A percentile compares a stretch with the other conserved stretches of the same genome.
Evolutionary conservation across 2,888 invertebrate species (phyloP).

Genomic region (Ophion obscuratus): DNA sequence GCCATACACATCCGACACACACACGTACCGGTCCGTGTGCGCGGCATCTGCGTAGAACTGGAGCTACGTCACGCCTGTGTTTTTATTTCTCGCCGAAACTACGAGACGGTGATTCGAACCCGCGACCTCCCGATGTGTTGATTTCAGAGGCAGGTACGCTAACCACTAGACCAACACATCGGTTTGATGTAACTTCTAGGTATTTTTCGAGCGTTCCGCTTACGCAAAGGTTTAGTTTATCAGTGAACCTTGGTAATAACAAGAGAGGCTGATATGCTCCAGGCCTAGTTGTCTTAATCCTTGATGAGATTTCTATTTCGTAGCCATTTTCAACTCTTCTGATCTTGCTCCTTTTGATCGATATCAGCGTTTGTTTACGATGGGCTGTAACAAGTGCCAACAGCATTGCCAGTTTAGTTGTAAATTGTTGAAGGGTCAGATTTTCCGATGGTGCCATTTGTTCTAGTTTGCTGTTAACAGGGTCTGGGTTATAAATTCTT

Average conservation of each 20-base stretch:
- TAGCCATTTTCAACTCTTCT: constrained; percentile 12
- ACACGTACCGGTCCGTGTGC: no score
- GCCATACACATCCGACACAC: no score
- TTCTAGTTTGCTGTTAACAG: constrained; percentile 40
- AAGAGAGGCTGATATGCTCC: constrained; percentile 34
- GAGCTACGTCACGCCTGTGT: no score
- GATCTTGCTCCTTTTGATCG: constrained; percentile 61
- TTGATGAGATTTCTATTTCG: constrained; percentile 50
- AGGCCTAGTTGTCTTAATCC: constrained; percentile 32
- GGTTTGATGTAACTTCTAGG: no score
- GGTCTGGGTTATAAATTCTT: constrained; percentile 57
- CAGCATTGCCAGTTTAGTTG: constrained; percentile 50
- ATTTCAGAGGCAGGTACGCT: no score
- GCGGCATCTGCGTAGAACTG: no score
- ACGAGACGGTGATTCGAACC: no score
- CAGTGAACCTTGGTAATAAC: constrained; percentile 21
- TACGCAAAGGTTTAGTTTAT: constrained; percentile 42
- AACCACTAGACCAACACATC: no score
- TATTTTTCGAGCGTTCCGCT: constrained; percentile 16
- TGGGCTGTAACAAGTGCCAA: constrained; percentile 66
- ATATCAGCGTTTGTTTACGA: constrained; percentile 57
- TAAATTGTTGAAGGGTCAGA: constrained; percentile 44
- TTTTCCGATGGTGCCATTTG: constrained; percentile 41
- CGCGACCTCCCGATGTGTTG: no score
- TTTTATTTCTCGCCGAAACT: no score